Base-by-base conservation (phyloP, 1,140 invertebrate species). In the Drosophila equinoxialis region DNA sequence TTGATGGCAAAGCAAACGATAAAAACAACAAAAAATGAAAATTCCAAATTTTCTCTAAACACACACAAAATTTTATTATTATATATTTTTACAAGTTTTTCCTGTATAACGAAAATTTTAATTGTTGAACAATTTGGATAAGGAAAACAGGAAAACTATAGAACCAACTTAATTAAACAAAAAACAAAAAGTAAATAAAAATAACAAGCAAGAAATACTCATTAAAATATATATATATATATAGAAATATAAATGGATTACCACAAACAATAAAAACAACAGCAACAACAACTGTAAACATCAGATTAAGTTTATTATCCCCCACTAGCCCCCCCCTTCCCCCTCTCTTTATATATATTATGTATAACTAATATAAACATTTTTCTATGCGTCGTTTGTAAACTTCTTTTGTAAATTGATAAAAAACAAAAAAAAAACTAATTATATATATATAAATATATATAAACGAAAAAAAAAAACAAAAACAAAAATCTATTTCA, bases 121-220 rank as follows among this genome's bases (percentile, higher is more conserved):
- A 86, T 87, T 86, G 83, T 86, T 86, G 83, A 86, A 87, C 83
- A 86, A 86, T 82, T 79, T 71, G 73, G 64, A 72, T 72, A 58
- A 67, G 83, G 72, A 81, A 71, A 82, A 71, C 59, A 23, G 45
- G 67, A 65, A 74, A 74, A 48, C 30, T 17, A 13, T 59, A 8
- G 62, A 14, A 68, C 62, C 68, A 60, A 65, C 45, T 68, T 65
- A 86, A 74, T 30, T 65, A 66, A 37, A 35, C 7, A 37, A 37
- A 37, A 8, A 37, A 37, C 57, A 72, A 74, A 85, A 87, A 74
- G 0, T 6, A 30, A 26, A 26, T 26, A 26, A 26, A 26, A 30
- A 30, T 30, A 30, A 30, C 30, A 71, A 79, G 64, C 23, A 33
- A 78, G 61, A 68, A 78, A 79, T 79, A 79, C 76, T 79, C 76